Evolutionary conservation across 2,113 vertebrate species (phyloP).

Genomic region (Labrus mixtus): DNA sequence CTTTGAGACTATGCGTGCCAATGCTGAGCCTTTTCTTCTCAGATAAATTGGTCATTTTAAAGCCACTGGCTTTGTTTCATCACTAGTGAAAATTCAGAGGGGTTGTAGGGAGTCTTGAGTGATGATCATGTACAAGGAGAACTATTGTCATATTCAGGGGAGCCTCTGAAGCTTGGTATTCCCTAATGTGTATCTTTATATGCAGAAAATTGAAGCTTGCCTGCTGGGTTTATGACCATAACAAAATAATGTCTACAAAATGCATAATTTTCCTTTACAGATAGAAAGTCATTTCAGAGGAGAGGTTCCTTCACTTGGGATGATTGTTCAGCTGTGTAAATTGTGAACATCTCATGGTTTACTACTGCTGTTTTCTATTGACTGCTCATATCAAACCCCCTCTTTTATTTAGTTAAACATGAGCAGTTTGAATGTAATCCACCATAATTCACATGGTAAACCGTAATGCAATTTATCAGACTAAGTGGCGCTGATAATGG

Average conservation of each 20-base stretch:
- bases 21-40: background rate
- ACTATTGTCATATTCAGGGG: conserved; percentile 20
- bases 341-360: conserved; percentile 40
- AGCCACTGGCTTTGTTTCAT: conserved; percentile 21
- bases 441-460: conserved; percentile 43
- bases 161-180: conserved; percentile 16
- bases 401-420: conserved; percentile 34
- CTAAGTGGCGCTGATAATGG: conserved; percentile 23
- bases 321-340: conserved; percentile 56
- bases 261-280: conserved; percentile 8
- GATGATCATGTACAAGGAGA: conserved; percentile 14
- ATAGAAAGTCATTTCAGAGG: conserved; percentile 8
- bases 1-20: conserved; percentile 37
- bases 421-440: conserved; percentile 81
- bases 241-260: conserved; percentile 18
- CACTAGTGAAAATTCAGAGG: conserved; percentile 23
- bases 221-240: conserved; percentile 24
- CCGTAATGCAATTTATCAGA: conserved; percentile 22
- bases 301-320: background rate
- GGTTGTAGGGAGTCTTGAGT: conserved; percentile 7
- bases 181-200: conserved; percentile 10
- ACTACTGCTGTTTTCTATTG: conserved; percentile 36
- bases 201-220: conserved; percentile 35
- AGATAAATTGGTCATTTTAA: conserved; percentile 36
- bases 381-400: conserved; percentile 61